Evolutionary conservation across 2,113 vertebrate species (phyloP).

Genomic region (Myotis yumanensis): DNA sequence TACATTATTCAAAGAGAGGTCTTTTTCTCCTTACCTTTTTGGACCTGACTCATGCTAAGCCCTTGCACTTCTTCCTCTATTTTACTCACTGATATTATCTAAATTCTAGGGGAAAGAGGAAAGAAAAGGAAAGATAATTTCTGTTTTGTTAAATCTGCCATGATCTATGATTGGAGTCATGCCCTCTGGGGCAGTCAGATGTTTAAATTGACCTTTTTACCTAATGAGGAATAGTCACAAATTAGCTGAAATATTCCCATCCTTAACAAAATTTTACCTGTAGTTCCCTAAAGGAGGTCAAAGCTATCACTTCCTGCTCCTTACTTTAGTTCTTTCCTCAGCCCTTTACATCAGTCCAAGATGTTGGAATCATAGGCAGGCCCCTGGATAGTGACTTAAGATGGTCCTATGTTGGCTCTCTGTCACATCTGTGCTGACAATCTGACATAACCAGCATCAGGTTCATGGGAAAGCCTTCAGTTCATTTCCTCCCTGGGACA

Average conservation of each 20-base stretch:
- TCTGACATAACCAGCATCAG: background rate
- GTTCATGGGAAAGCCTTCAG: background rate
- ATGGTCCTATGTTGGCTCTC: too few species aligned
- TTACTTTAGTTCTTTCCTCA: background rate
- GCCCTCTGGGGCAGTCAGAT: background rate
- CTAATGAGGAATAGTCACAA: background rate
- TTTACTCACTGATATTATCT: background rate
- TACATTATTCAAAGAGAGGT: background rate
- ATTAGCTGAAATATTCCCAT: background rate
- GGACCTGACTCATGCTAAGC: background rate
- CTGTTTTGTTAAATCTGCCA: background rate
- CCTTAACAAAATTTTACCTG: background rate
- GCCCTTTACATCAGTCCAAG: background rate
- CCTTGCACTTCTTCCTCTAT: background rate
- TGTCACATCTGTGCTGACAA: background rate
- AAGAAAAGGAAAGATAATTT: background rate
- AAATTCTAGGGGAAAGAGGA: background rate
- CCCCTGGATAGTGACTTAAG: background rate
- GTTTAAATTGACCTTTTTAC: background rate
- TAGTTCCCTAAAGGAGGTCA: fast-evolving
- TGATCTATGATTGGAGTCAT: background rate
- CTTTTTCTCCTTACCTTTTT: background rate
- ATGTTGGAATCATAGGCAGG: background rate
- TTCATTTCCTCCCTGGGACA: background rate
- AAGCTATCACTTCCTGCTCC: background rate